These are phyloP conservation scores for Tragelaphus eurycerus DNA, from an alignment of 2,797 vertebrate genomes.

Conservation along the genomic window DNA sequence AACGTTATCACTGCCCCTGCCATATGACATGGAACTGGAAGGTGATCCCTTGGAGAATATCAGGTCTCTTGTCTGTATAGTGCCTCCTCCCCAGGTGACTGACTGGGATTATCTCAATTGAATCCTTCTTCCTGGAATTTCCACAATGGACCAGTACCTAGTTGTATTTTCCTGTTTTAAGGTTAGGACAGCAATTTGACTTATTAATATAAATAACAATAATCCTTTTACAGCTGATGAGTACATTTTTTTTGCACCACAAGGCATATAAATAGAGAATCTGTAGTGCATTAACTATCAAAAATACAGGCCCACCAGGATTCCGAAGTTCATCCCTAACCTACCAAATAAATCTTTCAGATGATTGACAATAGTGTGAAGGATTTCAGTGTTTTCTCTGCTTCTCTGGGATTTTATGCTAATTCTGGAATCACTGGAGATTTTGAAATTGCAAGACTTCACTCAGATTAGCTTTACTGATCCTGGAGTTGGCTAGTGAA, in stretches of 20 bases:
- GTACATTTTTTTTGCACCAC: not conserved
- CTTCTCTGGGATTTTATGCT: constrained; percentile 1
- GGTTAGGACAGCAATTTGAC: not conserved
- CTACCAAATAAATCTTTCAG: constrained; percentile 26
- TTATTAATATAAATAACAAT: constrained; percentile 9
- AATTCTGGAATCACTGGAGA: constrained; percentile 21
- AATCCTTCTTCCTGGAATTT: not conserved
- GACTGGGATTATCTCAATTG: not conserved
- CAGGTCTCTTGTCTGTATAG: not conserved
- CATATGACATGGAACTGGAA: not conserved
- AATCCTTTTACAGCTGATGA: not conserved
- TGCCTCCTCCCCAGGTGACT: not conserved
- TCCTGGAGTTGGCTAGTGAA: not conserved
- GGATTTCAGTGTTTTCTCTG: not conserved
- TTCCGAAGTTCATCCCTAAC: not conserved
- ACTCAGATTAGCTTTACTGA: constrained; percentile 36
- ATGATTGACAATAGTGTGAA: not conserved
- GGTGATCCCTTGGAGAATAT: not conserved
- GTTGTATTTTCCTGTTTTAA: not conserved
- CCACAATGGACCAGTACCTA: not conserved
- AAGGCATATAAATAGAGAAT: not conserved
- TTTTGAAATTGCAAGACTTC: constrained; percentile 34
- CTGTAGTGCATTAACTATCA: not conserved
- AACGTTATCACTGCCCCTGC: not conserved
- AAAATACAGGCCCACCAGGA: not conserved